Base-by-base conservation (phyloP, 2,888 invertebrate species). In the Microctonus aethiopoides region DNA sequence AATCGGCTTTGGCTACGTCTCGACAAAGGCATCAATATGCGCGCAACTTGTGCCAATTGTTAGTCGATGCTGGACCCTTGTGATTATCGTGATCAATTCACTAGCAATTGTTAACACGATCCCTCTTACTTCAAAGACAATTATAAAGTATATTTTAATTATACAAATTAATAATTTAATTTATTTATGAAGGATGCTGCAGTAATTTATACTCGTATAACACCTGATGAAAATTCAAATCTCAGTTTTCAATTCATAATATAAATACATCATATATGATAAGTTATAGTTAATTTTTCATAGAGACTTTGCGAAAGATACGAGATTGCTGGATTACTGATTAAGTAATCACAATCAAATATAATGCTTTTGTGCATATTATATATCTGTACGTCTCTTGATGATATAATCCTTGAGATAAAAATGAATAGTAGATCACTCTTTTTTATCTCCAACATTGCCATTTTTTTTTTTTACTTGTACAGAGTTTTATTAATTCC, bases 1-100 rank as follows among this genome's bases (percentile, higher is more conserved):
- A 64, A 70, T 62, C 70, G 60, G 71, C 61, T 68, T 75, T 63
- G 32, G 22, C 11, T 34, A n/a, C 34, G 32, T 74, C 69, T 60
- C 59, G 56, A 41, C 57, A 34, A 57, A 34, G 32, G 32, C 16
- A 9, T 20, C 4, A 57, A 9, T 32, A 5, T 34, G 7, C 57
- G 16, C 32, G 29, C 32, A 16, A n/a, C 32, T 34, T 13, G 32
- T 57, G 57, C 57, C 57, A 57, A 32, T 57, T 16, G 16, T 20
- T n/a, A 57, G 56, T 5, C 29, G 26, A 24, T 56, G 26, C n/a
- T 7, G 5, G 34, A 57, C 34, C 57, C 0, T 16, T 32, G 34
- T 26, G 54, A 26, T n/a, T 26, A 54, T 11, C 22, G 2, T 5
- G 24, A 54, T 54, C 26, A 22, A 26, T 54, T 54, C 26, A 24